Evolutionary conservation across 2,797 vertebrate genomes (phyloP).

Genomic region (Todus mexicanus): DNA sequence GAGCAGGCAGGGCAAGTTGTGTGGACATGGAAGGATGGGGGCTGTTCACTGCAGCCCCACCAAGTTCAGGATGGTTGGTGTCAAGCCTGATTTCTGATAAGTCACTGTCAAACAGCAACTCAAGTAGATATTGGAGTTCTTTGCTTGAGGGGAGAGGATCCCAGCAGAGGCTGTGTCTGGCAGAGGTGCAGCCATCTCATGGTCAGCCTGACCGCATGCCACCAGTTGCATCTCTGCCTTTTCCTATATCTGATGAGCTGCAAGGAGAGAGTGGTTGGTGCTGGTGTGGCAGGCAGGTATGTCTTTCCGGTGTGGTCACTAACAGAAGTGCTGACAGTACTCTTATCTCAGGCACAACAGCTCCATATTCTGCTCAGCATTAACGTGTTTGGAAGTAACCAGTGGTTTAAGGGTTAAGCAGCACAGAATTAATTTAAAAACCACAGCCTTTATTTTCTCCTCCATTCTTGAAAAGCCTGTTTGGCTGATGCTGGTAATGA

Average conservation of each 20-base stretch:
- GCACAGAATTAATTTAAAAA: constrained; percentile 53
- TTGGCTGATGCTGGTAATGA: constrained; percentile 57
- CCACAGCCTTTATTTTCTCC: constrained; percentile 60
- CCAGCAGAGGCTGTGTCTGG: not conserved
- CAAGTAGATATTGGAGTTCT: no score
- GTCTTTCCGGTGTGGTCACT: not conserved
- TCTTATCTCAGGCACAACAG: not conserved
- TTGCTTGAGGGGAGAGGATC: not conserved
- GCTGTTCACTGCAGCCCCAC: not conserved
- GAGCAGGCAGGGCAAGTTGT: not conserved
- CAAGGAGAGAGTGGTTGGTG: not conserved
- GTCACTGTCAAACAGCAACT: not conserved
- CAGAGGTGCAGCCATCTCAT: not conserved
- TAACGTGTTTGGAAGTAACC: not conserved
- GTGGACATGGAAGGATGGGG: not conserved
- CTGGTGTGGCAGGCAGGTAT: not conserved
- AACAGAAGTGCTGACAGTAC: not conserved
- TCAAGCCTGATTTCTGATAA: not conserved
- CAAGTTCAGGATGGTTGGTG: rapidly evolving
- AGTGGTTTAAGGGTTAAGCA: constrained; percentile 57
- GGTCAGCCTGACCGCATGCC: not conserved
- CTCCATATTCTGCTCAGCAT: not conserved
- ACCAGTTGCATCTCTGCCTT: not conserved
- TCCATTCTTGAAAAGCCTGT: constrained; percentile 69
- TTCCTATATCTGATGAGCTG: not conserved